Base-by-base conservation (phyloP, 2,888 invertebrate species). In the Leptarthrus brevirostris region DNA sequence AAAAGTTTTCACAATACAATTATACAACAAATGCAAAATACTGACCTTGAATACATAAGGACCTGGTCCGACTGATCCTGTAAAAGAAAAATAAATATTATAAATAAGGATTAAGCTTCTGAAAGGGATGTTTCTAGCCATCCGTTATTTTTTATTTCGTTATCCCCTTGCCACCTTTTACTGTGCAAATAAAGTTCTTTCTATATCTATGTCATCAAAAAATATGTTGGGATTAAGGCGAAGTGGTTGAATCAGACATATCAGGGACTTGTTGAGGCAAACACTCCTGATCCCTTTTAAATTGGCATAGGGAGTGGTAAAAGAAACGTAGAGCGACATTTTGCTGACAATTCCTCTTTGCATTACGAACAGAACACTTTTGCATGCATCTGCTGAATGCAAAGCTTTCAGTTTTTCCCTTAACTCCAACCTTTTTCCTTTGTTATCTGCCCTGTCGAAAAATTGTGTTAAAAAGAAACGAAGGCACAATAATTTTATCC, bases 351-450 rank as follows among this genome's bases (percentile, higher is more conserved):
- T 61, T 61, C 36, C 36, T 30, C 36, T 36, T 18, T 18, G 12
- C 61, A 18, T 61, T 40, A 30, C 30, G 30, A 30, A 18, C 36
- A 16, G 20, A 34, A 14, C 2, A 61, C 30, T 36, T 61, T 61
- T 61, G 61, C 61, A 61, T 61, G 61, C 61, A 61, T 20, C 61
- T 18, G 24, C 61, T 18, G 22, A 61, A 36, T 61, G 61, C 61
- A 61, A 36, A 40, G 18, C 36, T 61, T 44, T 44, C n/a, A 44
- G 44, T 44, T 56, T 30, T 56, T 16, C 14, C 30, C 56, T 56
- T 30, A 16, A 24, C 30, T 16, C 26, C 24, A 16, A n/a, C 14
- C 10, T 40, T n/a, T 40, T 61, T 18, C 20, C 2, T 61, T 61
- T 61, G 61, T 61, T 20, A 40, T 58, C 34, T 30, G 26, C 6